A percentile compares a stretch with the other conserved stretches of the same genome.
phyloP scores from a whole-genome alignment of 1,140 invertebrate species.

The Trachymyrmex septentrionalis region DNA sequence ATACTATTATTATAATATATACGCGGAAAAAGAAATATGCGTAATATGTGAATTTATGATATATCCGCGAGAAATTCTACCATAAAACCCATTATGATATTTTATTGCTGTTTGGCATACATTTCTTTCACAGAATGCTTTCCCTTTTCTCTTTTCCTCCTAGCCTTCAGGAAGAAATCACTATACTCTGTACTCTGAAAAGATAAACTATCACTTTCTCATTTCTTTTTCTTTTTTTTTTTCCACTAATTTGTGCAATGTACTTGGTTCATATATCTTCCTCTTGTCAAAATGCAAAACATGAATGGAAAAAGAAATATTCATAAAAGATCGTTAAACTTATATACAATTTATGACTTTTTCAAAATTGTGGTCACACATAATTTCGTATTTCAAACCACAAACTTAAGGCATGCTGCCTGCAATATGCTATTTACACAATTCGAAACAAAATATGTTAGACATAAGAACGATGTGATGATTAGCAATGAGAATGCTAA shows the following conservation, averaged over 20 bases:
- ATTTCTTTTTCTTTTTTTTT: slow-evolving; percentile 17
- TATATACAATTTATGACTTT: slow-evolving; percentile 55
- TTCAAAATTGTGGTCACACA: slow-evolving; percentile 23
- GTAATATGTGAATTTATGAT: slow-evolving; percentile 29
- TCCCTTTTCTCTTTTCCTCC: slow-evolving; percentile 4
- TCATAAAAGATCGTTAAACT: background rate
- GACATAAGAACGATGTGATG: slow-evolving; percentile 52
- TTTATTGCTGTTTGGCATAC: slow-evolving; percentile 60
- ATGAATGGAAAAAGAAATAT: slow-evolving; percentile 26
- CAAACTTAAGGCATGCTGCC: slow-evolving; percentile 8
- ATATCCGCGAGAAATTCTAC: slow-evolving; percentile 41
- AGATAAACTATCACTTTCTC: slow-evolving; percentile 6
- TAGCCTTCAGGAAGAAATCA: slow-evolving; percentile 5
- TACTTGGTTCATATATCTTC: slow-evolving; percentile 49
- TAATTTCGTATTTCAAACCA: slow-evolving; percentile 18
- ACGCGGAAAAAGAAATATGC: slow-evolving; percentile 40
- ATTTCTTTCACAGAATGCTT: slow-evolving; percentile 16
- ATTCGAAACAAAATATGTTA: slow-evolving; percentile 47
- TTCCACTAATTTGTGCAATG: slow-evolving; percentile 63
- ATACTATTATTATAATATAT: slow-evolving; percentile 24
- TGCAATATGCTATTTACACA: slow-evolving; percentile 31
- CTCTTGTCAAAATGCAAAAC: slow-evolving; percentile 52
- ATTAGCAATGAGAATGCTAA: slow-evolving; percentile 37
- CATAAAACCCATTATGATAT: slow-evolving; percentile 41
- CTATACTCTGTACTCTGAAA: background rate